These are phyloP conservation scores for Masticophis lateralis DNA, from an alignment of 2,797 vertebrate genomes.

Conservation along the genomic window DNA sequence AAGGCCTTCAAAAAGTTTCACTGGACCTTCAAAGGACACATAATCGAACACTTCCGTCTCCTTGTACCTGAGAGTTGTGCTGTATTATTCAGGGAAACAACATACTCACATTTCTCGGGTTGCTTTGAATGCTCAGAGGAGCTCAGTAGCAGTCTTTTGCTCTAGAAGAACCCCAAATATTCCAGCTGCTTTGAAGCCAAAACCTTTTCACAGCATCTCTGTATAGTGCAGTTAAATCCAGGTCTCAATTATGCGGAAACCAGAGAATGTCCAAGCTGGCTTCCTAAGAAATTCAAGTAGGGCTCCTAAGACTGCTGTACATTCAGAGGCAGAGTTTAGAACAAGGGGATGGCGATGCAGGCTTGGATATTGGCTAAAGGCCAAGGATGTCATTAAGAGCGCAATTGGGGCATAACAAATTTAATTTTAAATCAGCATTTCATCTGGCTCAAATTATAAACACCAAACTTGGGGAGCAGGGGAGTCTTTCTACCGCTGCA, in stretches of 20 bases:
- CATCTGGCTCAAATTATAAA: neutral
- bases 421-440: neutral
- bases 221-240: neutral
- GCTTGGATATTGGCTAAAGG: neutral
- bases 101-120: neutral
- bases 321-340: neutral
- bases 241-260: neutral
- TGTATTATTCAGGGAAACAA: neutral
- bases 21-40: neutral
- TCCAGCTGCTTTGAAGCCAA: neutral
- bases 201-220: neutral
- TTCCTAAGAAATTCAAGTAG: neutral
- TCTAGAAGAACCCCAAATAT: neutral
- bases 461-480: neutral
- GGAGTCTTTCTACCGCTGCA: neutral
- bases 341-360: neutral
- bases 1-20: neutral
- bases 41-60: neutral
- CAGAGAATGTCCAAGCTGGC: neutral
- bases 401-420: neutral
- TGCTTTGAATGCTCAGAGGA: neutral
- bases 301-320: neutral
- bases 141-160: neutral
- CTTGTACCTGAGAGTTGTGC: neutral
- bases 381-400: neutral